Conservation (phyloP, 1,140 invertebrate species). For the Drosophila suzukii region DNA sequence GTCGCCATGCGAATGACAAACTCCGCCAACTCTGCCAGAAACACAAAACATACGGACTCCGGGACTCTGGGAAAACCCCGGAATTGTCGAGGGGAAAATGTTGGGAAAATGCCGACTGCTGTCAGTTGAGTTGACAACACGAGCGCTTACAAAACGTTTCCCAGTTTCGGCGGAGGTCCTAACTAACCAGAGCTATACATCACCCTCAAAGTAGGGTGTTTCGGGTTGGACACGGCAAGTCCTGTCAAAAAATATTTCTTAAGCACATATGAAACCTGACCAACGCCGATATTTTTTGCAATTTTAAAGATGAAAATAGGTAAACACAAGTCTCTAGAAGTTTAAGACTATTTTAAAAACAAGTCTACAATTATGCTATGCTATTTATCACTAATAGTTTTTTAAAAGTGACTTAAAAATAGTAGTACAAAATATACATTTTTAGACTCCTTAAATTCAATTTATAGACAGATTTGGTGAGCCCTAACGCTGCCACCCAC, state of each 20-base stretch:
- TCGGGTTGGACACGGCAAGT: background rate
- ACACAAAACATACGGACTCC: conserved; percentile 33
- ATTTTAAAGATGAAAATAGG: too few species aligned
- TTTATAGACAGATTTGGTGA: too few species aligned
- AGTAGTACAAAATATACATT: too few species aligned
- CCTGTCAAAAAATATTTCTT: background rate
- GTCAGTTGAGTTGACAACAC: conserved; percentile 44
- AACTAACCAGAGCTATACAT: conserved; percentile 5
- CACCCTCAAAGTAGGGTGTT: background rate
- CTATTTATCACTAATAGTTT: too few species aligned
- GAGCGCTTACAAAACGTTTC: conserved; percentile 65
- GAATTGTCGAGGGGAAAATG: background rate
- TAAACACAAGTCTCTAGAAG: too few species aligned
- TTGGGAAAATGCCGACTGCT: background rate
- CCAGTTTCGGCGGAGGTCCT: conserved; percentile 32
- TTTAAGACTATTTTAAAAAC: too few species aligned
- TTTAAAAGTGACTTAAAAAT: too few species aligned
- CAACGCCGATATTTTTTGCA: too few species aligned
- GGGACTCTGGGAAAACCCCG: background rate
- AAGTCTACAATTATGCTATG: too few species aligned
- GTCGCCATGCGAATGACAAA: conserved; percentile 51
- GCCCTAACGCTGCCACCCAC: background rate
- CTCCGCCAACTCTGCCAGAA: conserved; percentile 26
- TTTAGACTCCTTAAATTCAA: too few species aligned
- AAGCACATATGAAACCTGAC: too few species aligned